Evolutionary conservation across 2,797 vertebrate species (phyloP), one percentile per base, ranked within the genome.

Genomic region (Pseudochirops cupreus): DNA sequence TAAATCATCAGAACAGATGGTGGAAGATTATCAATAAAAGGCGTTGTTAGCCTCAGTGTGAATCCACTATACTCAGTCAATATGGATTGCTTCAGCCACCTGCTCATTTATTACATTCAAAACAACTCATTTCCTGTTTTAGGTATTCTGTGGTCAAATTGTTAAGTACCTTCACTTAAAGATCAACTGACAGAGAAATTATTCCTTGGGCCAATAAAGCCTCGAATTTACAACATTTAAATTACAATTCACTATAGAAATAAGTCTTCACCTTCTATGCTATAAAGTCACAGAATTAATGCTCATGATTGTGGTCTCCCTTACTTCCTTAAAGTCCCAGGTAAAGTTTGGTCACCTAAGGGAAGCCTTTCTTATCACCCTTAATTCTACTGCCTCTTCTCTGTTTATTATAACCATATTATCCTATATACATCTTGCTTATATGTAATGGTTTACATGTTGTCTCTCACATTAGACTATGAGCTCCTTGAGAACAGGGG

Each of bases 1-100:
- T 99, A 98, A 99, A 98, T 98, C 98, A 98, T 98, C 95, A 97
- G 97, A 98, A 96, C 98, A 99, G 98, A 98, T 98, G 98, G 97
- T 56, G 96, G 98, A 98, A 97, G 94, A 97, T 98, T 98, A 98
- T 97, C 98, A 98, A 98, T 98, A 98, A 98, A 98, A 98, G 96
- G 94, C 87, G 58, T 97, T 98, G 96, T 97, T 97, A 98, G 97
- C 96, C 97, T 98, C 97, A 95, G 95, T 94, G 31, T 98, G 98
- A 98, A 97, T 95, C 94, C 96, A 98, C 96, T 96, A 95, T 56
- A 95, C 39, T 97, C 94, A 96, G 97, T 96, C 96, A 97, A 98
- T 89, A 96, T 56, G 56, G 90, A 97, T 96, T 98, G 55, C 92
- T 96, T 46, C 94, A 97, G 97, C 96, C 98, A 98, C 97, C 98